Conservation (phyloP, 2,888 invertebrate genomes). For the Alitta virens region DNA sequence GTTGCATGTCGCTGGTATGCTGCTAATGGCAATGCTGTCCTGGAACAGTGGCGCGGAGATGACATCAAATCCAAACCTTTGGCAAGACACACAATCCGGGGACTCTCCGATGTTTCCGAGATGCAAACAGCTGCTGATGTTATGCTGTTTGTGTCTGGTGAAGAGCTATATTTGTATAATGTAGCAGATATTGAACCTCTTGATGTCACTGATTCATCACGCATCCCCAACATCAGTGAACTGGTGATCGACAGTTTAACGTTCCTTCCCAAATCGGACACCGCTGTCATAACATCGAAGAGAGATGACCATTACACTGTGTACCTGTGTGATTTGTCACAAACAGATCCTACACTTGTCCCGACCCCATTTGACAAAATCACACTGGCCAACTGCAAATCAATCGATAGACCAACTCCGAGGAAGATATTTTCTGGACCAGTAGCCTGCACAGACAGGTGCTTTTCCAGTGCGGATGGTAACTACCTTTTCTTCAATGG, state of each 20-base stretch:
- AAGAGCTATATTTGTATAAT: constrained; percentile 17
- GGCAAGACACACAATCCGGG: constrained; percentile 5
- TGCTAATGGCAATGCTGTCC: constrained; percentile 1
- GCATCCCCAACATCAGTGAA: constrained; percentile 7
- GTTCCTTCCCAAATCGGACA: constrained; percentile 23
- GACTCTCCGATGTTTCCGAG: constrained; percentile 5
- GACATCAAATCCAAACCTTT: neutral
- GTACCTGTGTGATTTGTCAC: neutral
- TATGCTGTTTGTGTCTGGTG: constrained; percentile 12
- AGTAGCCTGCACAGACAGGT: constrained; percentile 6
- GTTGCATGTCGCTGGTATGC: constrained; percentile 9
- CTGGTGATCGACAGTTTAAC: constrained; percentile 10
- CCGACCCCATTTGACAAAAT: constrained; percentile 13
- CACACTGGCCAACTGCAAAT: neutral
- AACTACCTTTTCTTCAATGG: constrained; percentile 20
- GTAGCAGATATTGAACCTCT: constrained; percentile 10
- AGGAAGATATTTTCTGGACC: constrained; percentile 13
- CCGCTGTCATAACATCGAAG: constrained; percentile 5
- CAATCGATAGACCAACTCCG: neutral
- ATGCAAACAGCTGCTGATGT: constrained; percentile 1
- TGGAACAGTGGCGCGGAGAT: constrained; percentile 7
- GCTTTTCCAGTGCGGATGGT: constrained; percentile 19
- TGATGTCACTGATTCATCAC: neutral
- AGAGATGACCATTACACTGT: constrained; percentile 3
- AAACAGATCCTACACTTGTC: constrained; percentile 1